A percentile compares a stretch with the other conserved stretches of the same genome.
Conservation (phyloP, 2,797 vertebrate species). For the Hypotaenidia okinawae region DNA sequence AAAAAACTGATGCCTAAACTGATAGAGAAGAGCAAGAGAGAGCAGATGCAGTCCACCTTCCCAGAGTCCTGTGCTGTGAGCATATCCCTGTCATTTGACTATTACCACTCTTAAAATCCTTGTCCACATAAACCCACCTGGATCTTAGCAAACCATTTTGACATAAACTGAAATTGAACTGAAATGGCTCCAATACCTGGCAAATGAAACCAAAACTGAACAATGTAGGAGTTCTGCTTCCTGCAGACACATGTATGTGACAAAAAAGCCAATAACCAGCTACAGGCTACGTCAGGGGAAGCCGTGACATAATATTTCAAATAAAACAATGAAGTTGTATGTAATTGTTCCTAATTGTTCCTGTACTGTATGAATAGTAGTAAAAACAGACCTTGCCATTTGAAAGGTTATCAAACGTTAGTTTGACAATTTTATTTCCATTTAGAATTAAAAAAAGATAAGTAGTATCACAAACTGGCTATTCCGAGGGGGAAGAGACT, state of each 20-base stretch:
- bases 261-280: background rate
- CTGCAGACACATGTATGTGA: accelerated
- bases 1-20: background rate
- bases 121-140: background rate
- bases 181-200: accelerated
- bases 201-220: background rate
- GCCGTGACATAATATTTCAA: background rate
- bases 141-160: background rate
- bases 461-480: background rate
- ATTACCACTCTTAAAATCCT: background rate
- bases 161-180: background rate
- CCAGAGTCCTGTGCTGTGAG: background rate
- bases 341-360: background rate
- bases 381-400: background rate
- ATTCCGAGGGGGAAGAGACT: background rate
- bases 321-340: background rate
- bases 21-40: accelerated
- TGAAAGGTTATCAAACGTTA: background rate
- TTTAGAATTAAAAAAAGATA: background rate
- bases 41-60: background rate
- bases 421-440: background rate
- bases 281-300: accelerated
- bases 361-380: background rate
- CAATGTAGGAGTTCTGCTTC: accelerated
- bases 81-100: accelerated